These are phyloP conservation scores for Busseola fusca DNA, from an alignment of 2,888 invertebrate species.

Conservation along the genomic window DNA sequence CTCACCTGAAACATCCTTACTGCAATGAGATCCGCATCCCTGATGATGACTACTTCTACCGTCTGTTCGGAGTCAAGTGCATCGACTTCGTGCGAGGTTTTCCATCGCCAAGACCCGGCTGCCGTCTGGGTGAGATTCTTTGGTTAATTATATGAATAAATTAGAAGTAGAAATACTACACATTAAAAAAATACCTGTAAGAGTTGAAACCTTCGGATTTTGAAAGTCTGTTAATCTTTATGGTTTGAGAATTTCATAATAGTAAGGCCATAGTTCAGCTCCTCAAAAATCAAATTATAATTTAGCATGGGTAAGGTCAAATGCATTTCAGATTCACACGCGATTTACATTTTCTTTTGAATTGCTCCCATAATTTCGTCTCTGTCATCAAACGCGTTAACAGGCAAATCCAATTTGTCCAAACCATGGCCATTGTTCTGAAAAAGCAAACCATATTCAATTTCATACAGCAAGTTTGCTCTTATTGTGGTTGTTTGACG, in stretches of 20 bases:
- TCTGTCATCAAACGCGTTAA: slow-evolving; percentile 39
- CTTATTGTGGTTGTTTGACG: slow-evolving; percentile 32
- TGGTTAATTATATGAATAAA: neutral
- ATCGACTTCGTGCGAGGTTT: slow-evolving; percentile 97
- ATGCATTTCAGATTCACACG: slow-evolving; percentile 26
- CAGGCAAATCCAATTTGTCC: slow-evolving; percentile 27
- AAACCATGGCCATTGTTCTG: slow-evolving; percentile 20
- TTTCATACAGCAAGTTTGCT: slow-evolving; percentile 14
- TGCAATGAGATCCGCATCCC: slow-evolving; percentile 97
- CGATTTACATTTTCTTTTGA: slow-evolving; percentile 35
- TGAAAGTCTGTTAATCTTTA: neutral
- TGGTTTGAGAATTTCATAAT: slow-evolving; percentile 3
- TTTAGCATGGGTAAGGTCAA: slow-evolving; percentile 28
- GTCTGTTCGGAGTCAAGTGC: slow-evolving; percentile 94
- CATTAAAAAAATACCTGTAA: neutral
- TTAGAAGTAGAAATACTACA: neutral
- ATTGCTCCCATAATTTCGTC: slow-evolving; percentile 28
- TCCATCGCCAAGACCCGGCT: slow-evolving; percentile 95
- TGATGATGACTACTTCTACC: slow-evolving; percentile 97
- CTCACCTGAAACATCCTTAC: slow-evolving; percentile 95
- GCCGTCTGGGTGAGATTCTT: slow-evolving; percentile 92
- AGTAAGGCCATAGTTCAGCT: slow-evolving; percentile 13
- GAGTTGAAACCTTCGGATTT: neutral
- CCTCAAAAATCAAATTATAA: slow-evolving; percentile 2
- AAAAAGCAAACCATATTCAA: slow-evolving; percentile 28